Evolutionary conservation across 2,113 vertebrate species (phyloP), one percentile per base, ranked within the genome.

Genomic region (Urocynchramus pylzowi): DNA sequence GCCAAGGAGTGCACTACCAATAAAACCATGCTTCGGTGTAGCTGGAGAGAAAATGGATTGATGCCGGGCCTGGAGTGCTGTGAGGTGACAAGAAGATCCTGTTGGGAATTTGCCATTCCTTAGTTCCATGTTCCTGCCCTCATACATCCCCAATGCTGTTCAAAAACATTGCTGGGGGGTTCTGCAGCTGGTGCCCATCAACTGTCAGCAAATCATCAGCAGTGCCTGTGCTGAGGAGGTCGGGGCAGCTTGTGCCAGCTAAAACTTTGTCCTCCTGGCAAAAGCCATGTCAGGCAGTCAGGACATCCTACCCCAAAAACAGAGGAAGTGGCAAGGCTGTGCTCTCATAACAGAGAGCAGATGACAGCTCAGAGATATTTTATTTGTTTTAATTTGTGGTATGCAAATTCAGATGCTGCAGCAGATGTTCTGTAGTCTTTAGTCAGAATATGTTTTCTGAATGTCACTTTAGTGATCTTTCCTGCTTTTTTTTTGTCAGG

Each of bases 341-440:
- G 60, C 19, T 78, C 41, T 1, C 2, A 23, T 45, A 57, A 57
- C 69, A 21, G 50, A 52, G 17, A 79, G 81, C 44, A 87, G 78
- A 56, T 35, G 78, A 87, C 45, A 94, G 53, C 37, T n/a, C 31
- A 19, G 75, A n/a, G 6, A 31, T 60, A 39, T 26, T 79, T 67
- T 53, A 53, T 45, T 56, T 35, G 24, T 69, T 91, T 85, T 69
- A 74, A 76, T 53, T 65, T 77, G 67, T 42, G 70, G 27, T 47
- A 56, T 83, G 63, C 49, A 85, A 89, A 91, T 87, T 49, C 57
- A 95, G 89, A 68, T 52, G 74, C 95, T 95, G 69, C 65, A 91
- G 73, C 61, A 85, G 91, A 50, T 94, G 87, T 59, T 80, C 50
- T 39, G 37, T 16, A 49, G 33, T 83, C 45, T 76, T 76, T 33